Conservation (phyloP, 2,113 vertebrate genomes). For the Sus scrofa region DNA sequence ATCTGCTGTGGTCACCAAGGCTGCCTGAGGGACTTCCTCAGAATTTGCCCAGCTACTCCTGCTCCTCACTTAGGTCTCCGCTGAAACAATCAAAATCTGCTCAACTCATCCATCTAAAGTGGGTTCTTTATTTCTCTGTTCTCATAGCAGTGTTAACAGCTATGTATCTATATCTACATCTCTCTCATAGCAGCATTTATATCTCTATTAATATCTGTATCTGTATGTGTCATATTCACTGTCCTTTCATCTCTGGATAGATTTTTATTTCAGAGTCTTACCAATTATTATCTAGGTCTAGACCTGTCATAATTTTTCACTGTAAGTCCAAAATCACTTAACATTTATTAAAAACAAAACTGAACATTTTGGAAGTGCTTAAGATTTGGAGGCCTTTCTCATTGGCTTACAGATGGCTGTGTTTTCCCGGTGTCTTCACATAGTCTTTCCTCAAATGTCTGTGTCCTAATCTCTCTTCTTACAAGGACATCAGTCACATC, state of each 20-base stretch:
- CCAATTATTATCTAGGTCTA: not conserved
- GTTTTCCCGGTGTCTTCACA: not conserved
- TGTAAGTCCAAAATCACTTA: not conserved
- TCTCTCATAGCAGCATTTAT: not conserved
- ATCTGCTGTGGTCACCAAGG: not conserved
- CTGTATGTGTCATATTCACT: not conserved
- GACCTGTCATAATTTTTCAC: not conserved
- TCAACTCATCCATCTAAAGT: not conserved
- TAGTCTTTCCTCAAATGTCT: not conserved
- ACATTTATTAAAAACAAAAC: not conserved
- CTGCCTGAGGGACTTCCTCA: not conserved
- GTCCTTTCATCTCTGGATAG: not conserved
- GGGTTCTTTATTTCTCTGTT: not conserved
- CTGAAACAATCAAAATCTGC: not conserved
- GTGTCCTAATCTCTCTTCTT: not conserved
- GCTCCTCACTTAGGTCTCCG: not conserved
- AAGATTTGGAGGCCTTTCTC: not conserved
- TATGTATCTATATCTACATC: not conserved
- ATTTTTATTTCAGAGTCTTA: not conserved
- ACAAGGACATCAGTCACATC: not conserved
- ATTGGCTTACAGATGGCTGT: not conserved
- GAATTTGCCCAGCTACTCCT: not conserved
- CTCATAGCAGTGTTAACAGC: not conserved
- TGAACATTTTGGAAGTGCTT: not conserved
- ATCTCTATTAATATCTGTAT: not conserved